Conservation (phyloP, 2,888 invertebrate genomes). For the Zele albiditarsus region DNA sequence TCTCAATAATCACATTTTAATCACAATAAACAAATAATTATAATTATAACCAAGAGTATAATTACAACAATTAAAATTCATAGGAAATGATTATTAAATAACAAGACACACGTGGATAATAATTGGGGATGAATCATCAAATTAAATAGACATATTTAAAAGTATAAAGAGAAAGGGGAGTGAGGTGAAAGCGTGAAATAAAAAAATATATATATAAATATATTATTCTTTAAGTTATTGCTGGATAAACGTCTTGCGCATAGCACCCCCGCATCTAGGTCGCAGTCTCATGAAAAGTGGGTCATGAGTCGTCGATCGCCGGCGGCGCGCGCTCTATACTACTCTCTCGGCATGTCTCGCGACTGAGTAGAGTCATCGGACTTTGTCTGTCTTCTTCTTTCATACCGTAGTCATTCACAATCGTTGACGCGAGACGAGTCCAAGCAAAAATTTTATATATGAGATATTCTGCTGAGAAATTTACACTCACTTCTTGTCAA, state of each 20-base stretch:
- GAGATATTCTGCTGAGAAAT: background rate
- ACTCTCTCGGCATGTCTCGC: conserved; percentile 50
- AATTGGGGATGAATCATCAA: too few relatives aligned
- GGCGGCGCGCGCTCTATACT: conserved; percentile 46
- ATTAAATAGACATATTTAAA: background rate
- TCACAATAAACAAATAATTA: too few relatives aligned
- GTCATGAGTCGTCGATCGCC: conserved; percentile 69
- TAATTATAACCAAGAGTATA: too few relatives aligned
- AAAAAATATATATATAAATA: conserved; percentile 14
- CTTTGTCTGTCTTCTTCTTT: conserved; percentile 1
- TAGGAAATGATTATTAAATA: too few relatives aligned
- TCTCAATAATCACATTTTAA: too few relatives aligned
- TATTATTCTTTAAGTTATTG: background rate
- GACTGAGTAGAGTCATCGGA: conserved; percentile 51
- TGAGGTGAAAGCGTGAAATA: conserved; percentile 40
- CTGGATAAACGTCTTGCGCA: conserved; percentile 51
- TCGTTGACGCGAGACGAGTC: background rate
- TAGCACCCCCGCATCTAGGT: conserved; percentile 67
- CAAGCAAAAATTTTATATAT: background rate
- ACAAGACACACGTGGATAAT: too few relatives aligned
- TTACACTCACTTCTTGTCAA: background rate
- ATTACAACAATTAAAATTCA: too few relatives aligned
- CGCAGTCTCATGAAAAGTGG: conserved; percentile 64
- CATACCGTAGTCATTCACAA: conserved; percentile 17
- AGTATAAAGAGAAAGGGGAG: conserved; percentile 40